A percentile compares a stretch with the other conserved stretches of the same genome.
These are phyloP conservation scores for Schizotus pectinicornis DNA, from an alignment of 2,888 invertebrate genomes.

Conservation along the genomic window DNA sequence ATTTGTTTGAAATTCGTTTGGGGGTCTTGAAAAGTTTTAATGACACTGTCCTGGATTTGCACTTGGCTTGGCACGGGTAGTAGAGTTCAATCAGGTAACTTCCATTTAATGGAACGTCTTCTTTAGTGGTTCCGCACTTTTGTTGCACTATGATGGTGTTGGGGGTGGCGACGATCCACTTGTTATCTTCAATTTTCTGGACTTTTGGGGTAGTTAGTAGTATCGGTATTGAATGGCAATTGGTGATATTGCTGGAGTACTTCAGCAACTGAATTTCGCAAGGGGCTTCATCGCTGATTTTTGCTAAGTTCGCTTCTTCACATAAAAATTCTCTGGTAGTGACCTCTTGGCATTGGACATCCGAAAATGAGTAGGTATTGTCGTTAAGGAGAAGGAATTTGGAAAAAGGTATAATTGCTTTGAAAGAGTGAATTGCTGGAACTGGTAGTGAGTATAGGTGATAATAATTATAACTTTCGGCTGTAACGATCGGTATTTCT, in stretches of 20 bases:
- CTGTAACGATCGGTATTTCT: no score
- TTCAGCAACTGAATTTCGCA: not conserved
- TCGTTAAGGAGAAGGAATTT: not conserved
- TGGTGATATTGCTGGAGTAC: no score
- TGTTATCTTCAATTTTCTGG: not conserved
- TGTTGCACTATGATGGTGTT: no score
- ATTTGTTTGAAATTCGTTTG: not conserved
- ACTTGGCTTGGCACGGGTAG: not conserved
- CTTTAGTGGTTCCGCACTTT: not conserved
- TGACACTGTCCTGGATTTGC: not conserved
- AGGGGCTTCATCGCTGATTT: conserved; percentile 1
- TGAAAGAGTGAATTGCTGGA: not conserved
- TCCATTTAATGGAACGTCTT: not conserved
- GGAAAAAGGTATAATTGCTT: not conserved
- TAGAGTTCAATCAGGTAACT: not conserved
- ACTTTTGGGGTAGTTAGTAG: no score
- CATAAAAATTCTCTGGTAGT: not conserved
- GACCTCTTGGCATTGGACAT: not conserved
- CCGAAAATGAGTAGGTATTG: not conserved
- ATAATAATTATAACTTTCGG: not conserved
- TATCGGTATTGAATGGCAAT: no score
- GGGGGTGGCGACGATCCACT: not conserved
- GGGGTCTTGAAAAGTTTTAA: not conserved
- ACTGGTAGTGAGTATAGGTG: not conserved
- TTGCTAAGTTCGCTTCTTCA: not conserved